phyloP scores from a whole-genome alignment of 2,113 vertebrate species.

The Odocoileus hemionus region DNA sequence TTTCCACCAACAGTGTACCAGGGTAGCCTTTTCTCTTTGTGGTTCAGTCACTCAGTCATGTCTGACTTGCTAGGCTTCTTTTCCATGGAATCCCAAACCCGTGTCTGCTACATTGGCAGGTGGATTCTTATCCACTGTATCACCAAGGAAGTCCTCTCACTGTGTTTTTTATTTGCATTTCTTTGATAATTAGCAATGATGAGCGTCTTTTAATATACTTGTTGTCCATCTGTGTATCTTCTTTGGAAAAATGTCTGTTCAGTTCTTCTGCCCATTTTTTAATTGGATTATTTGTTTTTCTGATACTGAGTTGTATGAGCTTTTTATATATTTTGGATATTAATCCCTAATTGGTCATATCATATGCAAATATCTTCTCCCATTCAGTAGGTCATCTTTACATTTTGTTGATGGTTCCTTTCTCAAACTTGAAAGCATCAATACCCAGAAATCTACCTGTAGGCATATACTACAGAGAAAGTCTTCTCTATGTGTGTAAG shows the following conservation, averaged over 20 bases:
- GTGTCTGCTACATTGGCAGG: not conserved
- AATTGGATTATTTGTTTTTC: not conserved
- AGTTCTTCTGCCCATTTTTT: not conserved
- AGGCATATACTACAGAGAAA: not conserved
- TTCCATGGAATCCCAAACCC: not conserved
- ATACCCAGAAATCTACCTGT: not conserved
- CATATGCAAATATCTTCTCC: not conserved
- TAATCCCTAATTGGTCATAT: not conserved
- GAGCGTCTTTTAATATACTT: not conserved
- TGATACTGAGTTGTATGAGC: not conserved
- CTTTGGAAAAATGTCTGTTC: not conserved
- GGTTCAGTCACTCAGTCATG: not conserved
- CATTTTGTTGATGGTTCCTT: not conserved
- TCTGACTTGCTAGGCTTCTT: not conserved
- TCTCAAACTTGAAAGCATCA: not conserved
- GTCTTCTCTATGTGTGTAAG: not conserved
- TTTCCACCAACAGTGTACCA: not conserved
- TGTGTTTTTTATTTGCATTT: not conserved
- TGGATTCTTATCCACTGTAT: not conserved
- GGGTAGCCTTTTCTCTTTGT: not conserved
- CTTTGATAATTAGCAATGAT: not conserved
- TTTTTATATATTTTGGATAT: not conserved
- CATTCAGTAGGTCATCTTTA: not conserved
- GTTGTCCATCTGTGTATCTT: not conserved
- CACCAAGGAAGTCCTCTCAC: not conserved